Evolutionary conservation across 2,888 invertebrate genomes (phyloP).

Genomic region (Gastrophysa polygoni): DNA sequence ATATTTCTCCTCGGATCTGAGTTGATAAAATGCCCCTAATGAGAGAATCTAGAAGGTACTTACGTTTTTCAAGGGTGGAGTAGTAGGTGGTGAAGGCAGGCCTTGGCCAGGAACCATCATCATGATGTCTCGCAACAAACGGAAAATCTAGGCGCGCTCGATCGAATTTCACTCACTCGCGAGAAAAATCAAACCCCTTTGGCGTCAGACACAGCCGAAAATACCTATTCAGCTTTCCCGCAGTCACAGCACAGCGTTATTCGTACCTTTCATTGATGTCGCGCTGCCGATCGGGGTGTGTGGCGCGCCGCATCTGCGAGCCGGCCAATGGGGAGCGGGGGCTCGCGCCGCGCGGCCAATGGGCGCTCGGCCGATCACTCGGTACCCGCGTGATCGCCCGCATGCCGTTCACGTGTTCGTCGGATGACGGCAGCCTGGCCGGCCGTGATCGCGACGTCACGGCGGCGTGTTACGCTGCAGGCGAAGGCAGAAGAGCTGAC

Average conservation of each 20-base stretch:
- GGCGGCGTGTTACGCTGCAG: constrained; percentile 56
- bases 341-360: constrained; percentile 65
- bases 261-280: constrained; percentile 46
- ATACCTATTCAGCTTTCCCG: background rate
- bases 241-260: no score
- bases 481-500: constrained; percentile 30
- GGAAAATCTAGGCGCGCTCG: background rate
- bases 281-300: constrained; percentile 59
- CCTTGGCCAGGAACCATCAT: constrained; percentile 22
- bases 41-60: constrained; percentile 34
- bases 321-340: constrained; percentile 61
- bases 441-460: constrained; percentile 71
- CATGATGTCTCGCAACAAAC: constrained; percentile 4
- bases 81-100: constrained; percentile 72
- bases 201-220: background rate
- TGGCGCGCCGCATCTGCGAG: constrained; percentile 56
- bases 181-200: constrained; percentile 22
- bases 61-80: constrained; percentile 69
- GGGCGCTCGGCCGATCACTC: constrained; percentile 67
- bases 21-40: no score
- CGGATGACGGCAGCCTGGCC: constrained; percentile 69
- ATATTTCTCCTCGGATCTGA: no score
- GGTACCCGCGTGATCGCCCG: constrained; percentile 75
- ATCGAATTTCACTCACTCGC: constrained; percentile 12
- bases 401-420: constrained; percentile 86